Conservation (phyloP, 2,113 vertebrate species). For the Nyctereutes procyonoides region DNA sequence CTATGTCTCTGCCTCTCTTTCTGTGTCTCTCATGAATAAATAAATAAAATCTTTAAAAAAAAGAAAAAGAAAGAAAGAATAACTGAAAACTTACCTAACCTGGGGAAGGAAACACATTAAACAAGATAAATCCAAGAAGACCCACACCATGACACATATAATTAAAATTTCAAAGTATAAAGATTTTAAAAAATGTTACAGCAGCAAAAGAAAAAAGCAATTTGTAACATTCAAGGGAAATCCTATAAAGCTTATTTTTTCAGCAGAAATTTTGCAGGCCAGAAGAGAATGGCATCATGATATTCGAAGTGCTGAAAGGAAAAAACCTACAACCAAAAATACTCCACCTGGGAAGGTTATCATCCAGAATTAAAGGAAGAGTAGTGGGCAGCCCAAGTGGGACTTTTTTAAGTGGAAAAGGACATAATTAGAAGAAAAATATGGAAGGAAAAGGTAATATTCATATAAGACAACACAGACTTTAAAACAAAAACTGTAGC, state of each 20-base stretch:
- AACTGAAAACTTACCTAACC: no score
- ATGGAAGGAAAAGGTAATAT: background rate
- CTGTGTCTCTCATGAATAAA: no score
- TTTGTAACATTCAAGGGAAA: background rate
- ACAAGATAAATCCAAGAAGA: background rate
- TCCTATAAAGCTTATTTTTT: background rate
- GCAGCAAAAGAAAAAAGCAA: background rate
- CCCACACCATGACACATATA: background rate
- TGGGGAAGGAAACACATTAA: background rate
- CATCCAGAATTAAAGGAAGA: background rate
- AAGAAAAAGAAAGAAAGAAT: no score
- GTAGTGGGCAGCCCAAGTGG: no score
- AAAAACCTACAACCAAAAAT: background rate
- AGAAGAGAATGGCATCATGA: background rate
- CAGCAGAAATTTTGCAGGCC: background rate
- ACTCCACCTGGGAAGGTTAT: background rate
- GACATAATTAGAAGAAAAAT: background rate
- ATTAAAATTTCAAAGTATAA: background rate
- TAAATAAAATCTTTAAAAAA: no score
- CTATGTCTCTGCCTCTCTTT: no score
- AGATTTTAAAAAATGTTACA: background rate
- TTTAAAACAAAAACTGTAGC: background rate
- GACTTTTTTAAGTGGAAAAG: background rate
- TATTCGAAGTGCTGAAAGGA: background rate
- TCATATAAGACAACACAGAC: background rate